phyloP scores from a whole-genome alignment of 2,113 vertebrate species.

The Nothoprocta perdicaria region DNA sequence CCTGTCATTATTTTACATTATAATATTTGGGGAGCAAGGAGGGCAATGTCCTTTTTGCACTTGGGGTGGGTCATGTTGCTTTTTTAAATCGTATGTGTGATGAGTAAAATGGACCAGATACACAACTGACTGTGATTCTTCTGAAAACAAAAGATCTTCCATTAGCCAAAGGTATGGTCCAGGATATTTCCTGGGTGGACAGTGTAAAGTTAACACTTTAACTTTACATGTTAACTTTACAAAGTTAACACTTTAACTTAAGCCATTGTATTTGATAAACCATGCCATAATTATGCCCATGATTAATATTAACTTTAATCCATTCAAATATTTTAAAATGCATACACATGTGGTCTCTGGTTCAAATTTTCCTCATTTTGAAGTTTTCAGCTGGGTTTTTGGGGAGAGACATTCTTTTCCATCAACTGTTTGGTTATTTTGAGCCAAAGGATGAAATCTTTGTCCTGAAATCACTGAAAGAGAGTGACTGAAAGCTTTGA shows the following conservation, averaged over 20 bases:
- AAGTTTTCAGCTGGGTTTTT: neutral
- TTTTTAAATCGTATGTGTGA: neutral
- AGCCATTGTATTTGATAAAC: neutral
- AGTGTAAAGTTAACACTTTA: neutral
- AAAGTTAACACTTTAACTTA: too few relatives aligned
- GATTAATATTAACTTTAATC: neutral
- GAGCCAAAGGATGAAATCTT: neutral
- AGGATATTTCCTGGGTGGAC: neutral
- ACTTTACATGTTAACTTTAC: too few relatives aligned
- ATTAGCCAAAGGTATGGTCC: neutral
- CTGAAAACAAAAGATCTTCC: neutral
- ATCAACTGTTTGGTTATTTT: neutral
- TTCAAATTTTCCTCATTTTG: neutral
- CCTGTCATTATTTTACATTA: neutral
- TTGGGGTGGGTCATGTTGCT: neutral
- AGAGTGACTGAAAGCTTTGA: neutral
- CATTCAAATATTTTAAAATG: neutral
- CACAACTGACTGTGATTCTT: neutral
- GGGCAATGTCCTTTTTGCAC: neutral
- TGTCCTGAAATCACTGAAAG: neutral
- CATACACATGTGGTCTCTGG: neutral
- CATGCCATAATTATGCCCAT: neutral
- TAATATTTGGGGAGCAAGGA: neutral
- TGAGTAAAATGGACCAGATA: neutral
- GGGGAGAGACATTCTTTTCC: neutral